Evolutionary conservation across 1,140 invertebrate genomes (phyloP).

Genomic region (Pseudomyrmex pallidus): DNA sequence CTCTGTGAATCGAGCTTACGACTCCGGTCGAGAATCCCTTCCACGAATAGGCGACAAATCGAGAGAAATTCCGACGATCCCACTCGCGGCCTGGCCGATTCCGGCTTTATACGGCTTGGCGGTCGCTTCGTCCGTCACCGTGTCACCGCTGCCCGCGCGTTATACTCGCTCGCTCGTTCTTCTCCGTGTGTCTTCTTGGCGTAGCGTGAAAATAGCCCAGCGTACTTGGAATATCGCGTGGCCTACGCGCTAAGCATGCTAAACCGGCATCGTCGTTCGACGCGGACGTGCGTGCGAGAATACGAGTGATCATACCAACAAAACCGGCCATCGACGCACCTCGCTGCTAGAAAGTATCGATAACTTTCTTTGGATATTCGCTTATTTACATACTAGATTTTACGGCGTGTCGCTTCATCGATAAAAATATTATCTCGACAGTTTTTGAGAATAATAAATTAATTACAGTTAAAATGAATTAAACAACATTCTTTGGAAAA

Average conservation of each 20-base stretch:
- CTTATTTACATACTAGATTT: background rate
- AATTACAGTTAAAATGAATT: background rate
- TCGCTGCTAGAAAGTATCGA: constrained; percentile 15
- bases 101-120: constrained; percentile 60
- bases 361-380: background rate
- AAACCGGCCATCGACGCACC: background rate
- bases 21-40: constrained; percentile 22
- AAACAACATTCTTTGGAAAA: too few relatives aligned
- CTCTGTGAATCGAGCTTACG: constrained; percentile 7
- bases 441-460: constrained; percentile 2
- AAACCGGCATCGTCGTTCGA: constrained; percentile 66
- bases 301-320: constrained; percentile 52
- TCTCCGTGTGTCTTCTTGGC: constrained; percentile 62
- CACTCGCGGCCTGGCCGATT: constrained; percentile 49
- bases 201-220: constrained; percentile 76
- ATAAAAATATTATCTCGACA: background rate
- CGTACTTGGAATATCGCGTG: constrained; percentile 76
- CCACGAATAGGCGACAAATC: constrained; percentile 47
- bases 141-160: constrained; percentile 56
- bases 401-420: background rate
- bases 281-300: constrained; percentile 32
- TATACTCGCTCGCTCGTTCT: constrained; percentile 27
- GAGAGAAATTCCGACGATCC: constrained; percentile 63
- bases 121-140: constrained; percentile 26
- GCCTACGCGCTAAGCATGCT: constrained; percentile 75